These are phyloP conservation scores for Pongo pygmaeus DNA, from an alignment of 2,113 vertebrate species.

Conservation along the genomic window DNA sequence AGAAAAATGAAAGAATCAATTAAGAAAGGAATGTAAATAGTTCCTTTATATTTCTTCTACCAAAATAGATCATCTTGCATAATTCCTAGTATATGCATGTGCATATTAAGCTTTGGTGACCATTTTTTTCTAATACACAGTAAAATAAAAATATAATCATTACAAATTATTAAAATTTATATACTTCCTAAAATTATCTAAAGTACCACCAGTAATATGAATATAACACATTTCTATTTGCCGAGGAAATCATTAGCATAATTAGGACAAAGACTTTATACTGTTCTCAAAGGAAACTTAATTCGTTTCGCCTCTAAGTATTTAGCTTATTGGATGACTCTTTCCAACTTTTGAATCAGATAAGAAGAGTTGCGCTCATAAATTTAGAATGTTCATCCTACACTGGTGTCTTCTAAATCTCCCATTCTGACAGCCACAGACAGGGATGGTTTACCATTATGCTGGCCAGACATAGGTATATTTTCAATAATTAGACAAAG, in stretches of 20 bases:
- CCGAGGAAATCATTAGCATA: neutral
- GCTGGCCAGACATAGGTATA: neutral
- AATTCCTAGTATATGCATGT: neutral
- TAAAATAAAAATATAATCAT: neutral
- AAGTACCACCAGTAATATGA: neutral
- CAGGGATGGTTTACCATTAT: neutral
- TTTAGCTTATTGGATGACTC: conserved; percentile 35
- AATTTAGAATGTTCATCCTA: neutral
- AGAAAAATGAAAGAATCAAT: neutral
- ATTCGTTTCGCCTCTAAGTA: conserved; percentile 51
- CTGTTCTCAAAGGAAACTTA: neutral
- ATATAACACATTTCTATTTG: neutral
- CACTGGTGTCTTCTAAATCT: neutral
- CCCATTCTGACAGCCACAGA: conserved; percentile 30
- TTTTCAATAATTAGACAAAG: conserved; percentile 26
- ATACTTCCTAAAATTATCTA: neutral
- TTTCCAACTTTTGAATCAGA: conserved; percentile 22
- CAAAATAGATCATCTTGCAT: neutral
- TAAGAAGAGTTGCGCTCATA: neutral
- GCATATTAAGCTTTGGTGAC: neutral
- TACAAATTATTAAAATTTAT: neutral
- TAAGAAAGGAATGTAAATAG: neutral
- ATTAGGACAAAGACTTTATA: neutral
- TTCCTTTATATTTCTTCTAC: neutral
- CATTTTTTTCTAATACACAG: neutral